Conservation (phyloP, 1,140 invertebrate species). For the Cydia amplana region DNA sequence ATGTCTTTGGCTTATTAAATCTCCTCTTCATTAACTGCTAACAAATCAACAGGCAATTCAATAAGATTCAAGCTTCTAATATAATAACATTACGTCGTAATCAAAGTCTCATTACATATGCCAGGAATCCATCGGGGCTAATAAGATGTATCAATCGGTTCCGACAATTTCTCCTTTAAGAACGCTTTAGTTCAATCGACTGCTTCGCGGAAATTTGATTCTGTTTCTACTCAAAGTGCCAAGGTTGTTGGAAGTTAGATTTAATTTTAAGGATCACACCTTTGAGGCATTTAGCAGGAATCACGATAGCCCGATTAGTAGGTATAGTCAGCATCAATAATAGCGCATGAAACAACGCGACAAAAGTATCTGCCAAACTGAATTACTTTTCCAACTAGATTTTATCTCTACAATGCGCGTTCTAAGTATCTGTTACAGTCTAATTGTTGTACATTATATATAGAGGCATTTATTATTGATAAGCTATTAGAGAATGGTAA, state of each 20-base stretch:
- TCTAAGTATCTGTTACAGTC: too few species aligned
- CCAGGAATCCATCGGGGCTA: background rate
- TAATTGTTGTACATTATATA: too few species aligned
- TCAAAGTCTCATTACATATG: slow-evolving; percentile 4
- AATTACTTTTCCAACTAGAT: too few species aligned
- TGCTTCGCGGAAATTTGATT: background rate
- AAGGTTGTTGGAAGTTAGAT: background rate
- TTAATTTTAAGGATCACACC: too few species aligned
- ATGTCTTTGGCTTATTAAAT: too few species aligned
- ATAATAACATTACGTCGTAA: background rate
- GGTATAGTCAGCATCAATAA: too few species aligned
- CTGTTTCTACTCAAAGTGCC: background rate
- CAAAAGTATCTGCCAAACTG: too few species aligned
- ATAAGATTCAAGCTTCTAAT: background rate
- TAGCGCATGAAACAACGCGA: too few species aligned
- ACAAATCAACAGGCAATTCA: background rate
- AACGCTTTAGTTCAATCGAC: background rate
- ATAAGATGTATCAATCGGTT: background rate
- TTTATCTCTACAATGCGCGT: too few species aligned
- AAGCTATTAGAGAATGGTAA: too few species aligned
- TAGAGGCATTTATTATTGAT: too few species aligned
- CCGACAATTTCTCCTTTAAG: background rate
- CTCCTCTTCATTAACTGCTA: background rate
- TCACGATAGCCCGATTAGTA: too few species aligned
- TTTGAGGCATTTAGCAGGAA: background rate